Base-by-base conservation (phyloP, 2,888 invertebrate species). In the Agrochola macilenta region DNA sequence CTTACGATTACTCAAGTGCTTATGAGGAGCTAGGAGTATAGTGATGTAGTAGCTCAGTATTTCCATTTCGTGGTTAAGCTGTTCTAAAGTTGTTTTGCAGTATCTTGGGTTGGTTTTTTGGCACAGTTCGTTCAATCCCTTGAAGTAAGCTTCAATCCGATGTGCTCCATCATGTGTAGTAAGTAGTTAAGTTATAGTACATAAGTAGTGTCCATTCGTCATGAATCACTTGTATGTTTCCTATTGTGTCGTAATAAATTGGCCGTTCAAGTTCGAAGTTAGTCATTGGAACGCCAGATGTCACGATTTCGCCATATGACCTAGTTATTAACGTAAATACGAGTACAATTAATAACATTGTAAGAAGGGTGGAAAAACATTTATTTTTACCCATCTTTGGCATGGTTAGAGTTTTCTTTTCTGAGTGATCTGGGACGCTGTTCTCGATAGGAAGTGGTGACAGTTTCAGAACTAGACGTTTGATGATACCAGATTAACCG, bases 251-350 rank as follows among this genome's bases (percentile, higher is more conserved):
- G 39, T 58, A 60, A 5, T 70, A 46, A 30, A 60, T 69, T n/a
- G 69, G 69, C 7, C 57, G 39, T n/a, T 69, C 57, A 20, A 11
- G n/a, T 39, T 57, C 39, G 5, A 49, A 49, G 49, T 49, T 49
- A 49, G 49, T 49, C 17, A 49, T 49, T 49, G 5, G 49, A 17
- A 46, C 23, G 39, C 69, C 35, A 0, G 54, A 57, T 39, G 54
- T 69, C 54, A 39, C 2, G 58, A 26, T 46, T 43, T 20, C 12
- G 46, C 70, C 54, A 39, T 60, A 30, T 70, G 70, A 58, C 43
- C 69, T 43, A 69, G 57, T 57, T 57, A 57, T 69, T 57, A 39
- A 57, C 11, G 57, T 69, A 69, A n/a, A n/a, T n/a, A n/a, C n/a
- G n/a, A 39, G 12, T 20, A 39, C 57, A 43, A 43, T 57, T 57